Evolutionary conservation across 2,113 vertebrate species (phyloP).

Genomic region (Dromas ardeola): DNA sequence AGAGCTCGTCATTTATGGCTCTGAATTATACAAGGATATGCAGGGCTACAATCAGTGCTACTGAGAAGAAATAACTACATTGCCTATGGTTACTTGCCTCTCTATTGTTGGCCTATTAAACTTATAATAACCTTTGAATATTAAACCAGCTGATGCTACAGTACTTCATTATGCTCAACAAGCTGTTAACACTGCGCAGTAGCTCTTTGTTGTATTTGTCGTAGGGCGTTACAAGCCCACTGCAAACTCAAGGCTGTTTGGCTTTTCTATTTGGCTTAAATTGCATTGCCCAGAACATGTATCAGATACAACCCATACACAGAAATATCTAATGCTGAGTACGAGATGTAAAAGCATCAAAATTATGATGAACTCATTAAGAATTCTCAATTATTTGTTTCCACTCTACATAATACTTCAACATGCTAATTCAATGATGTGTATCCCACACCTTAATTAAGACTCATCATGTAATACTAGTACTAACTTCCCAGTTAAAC

Average conservation of each 20-base stretch:
- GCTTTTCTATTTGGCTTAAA: neutral
- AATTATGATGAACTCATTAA: neutral
- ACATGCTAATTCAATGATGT: neutral
- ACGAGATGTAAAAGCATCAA: neutral
- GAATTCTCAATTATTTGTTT: neutral
- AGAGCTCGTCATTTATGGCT: neutral
- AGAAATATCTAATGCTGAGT: neutral
- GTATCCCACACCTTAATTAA: neutral
- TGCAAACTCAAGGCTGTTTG: neutral
- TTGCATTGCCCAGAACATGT: neutral
- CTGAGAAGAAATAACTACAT: neutral
- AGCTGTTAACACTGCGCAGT: neutral
- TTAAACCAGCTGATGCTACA: neutral
- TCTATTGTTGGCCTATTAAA: neutral
- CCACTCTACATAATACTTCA: neutral
- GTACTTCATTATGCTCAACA: neutral
- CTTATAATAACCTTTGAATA: neutral
- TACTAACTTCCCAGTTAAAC: neutral
- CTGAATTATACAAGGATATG: neutral
- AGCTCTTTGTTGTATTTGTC: neutral
- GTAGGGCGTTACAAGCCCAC: neutral
- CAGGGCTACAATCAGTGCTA: neutral
- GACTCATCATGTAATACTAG: neutral
- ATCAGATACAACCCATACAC: neutral
- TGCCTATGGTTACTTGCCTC: neutral